Evolutionary conservation across 2,797 vertebrate species (phyloP), one percentile per base, ranked within the genome.

Genomic region (Propithecus perrieri): DNA sequence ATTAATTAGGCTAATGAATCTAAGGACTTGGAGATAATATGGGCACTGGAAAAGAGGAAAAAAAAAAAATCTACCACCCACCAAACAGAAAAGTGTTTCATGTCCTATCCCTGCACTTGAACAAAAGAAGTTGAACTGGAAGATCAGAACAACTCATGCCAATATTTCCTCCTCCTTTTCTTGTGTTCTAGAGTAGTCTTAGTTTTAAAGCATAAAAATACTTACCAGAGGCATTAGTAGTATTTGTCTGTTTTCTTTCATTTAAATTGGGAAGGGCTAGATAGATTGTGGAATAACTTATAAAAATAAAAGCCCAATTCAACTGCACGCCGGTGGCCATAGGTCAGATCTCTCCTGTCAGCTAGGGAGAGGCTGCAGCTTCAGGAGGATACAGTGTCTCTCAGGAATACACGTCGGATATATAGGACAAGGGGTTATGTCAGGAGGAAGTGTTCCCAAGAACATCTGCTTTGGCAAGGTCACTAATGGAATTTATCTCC

Each of bases 1-100:
- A 98, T 98, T 98, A 98, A 99, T 98, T 99, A 98, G 97, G 96
- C 97, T 98, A 98, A 98, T 98, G 98, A 97, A 97, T 97, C 96
- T 98, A 95, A 98, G 97, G 91, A 97, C 94, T 96, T 63, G 96
- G 87, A 98, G 97, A 98, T 98, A 98, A 98, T 98, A 97, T 98
- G 97, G 97, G 89, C 95, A 76, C 93, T 92, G 90, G 97, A 95
- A 97, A 97, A 96, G 85, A 96, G 30, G 79, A 53, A 86, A 97
- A 96, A 97, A 38, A 50, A 97, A 96, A 98, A 93, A 97, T 71
- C 81, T 83, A 84, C 96, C 97, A 86, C 92, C 97, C 1, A 0
- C 79, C 87, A 96, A 94, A 97, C 85, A 94, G 94, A 88, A 89
- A 97, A 97, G 93, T 94, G 86, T 84, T 81, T 80, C 86, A 75